phyloP scores from a whole-genome alignment of 2,113 vertebrate genomes.

The Paratilapia polleni region DNA sequence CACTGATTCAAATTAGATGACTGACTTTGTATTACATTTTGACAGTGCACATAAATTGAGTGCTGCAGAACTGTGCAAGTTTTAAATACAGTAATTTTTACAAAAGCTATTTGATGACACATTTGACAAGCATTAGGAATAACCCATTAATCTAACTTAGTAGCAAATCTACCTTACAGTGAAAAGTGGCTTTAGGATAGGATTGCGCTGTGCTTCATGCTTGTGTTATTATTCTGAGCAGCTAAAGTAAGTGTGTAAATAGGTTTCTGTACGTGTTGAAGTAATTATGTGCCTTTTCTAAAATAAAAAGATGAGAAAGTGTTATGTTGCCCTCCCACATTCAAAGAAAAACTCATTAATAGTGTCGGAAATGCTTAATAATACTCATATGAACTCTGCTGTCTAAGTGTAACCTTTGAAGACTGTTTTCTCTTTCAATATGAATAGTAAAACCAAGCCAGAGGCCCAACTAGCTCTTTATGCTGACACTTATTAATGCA shows the following conservation, averaged over 20 bases:
- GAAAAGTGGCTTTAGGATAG: not conserved
- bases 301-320: not conserved
- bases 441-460: slow-evolving; percentile 35
- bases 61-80: too few relatives aligned
- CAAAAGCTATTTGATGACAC: too few relatives aligned
- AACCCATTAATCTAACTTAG: too few relatives aligned
- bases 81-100: too few relatives aligned
- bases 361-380: slow-evolving; percentile 8
- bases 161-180: too few relatives aligned
- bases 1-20: not conserved
- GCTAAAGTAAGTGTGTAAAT: not conserved
- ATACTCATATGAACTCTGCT: slow-evolving; percentile 3
- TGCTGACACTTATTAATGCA: slow-evolving; percentile 60
- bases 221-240: not conserved
- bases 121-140: too few relatives aligned
- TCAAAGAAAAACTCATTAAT: slow-evolving; percentile 24
- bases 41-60: too few relatives aligned
- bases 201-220: not conserved
- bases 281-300: not conserved
- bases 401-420: slow-evolving; percentile 62
- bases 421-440: slow-evolving; percentile 47
- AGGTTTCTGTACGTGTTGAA: not conserved
- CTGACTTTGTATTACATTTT: too few relatives aligned
- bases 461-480: slow-evolving; percentile 45
- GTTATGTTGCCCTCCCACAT: not conserved